Evolutionary conservation across 2,888 invertebrate species (phyloP).

Genomic region (Eristalis intricaria): DNA sequence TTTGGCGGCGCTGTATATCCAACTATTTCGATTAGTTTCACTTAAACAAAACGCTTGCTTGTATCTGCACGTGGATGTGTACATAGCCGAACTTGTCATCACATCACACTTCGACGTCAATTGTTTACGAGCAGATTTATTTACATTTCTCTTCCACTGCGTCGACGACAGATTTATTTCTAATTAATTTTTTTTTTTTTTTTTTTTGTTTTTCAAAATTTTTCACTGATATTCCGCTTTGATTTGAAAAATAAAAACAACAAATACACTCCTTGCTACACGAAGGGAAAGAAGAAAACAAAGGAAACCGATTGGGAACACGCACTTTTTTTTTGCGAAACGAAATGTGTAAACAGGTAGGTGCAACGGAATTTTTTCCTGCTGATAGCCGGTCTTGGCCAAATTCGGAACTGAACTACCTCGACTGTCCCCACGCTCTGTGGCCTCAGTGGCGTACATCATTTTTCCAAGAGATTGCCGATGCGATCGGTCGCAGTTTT

Average conservation of each 20-base stretch:
- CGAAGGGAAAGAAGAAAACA: not conserved
- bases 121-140: conserved; percentile 17
- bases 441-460: not conserved
- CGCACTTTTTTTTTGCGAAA: not conserved
- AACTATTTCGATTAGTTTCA: conserved; percentile 16
- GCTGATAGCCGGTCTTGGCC: conserved; percentile 39
- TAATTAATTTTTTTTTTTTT: not conserved
- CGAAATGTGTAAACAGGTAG: not conserved
- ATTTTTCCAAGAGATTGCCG: conserved; percentile 38
- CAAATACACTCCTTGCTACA: not conserved
- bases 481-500: conserved; percentile 7
- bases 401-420: conserved; percentile 63
- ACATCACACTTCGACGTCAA: conserved; percentile 16
- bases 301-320: not conserved
- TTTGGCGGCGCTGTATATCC: conserved; percentile 67
- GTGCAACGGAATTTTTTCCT: not conserved
- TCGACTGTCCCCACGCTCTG: conserved; percentile 33
- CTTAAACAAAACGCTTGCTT: conserved; percentile 37
- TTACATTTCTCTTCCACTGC: not conserved
- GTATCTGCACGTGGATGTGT: conserved; percentile 34
- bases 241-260: not conserved
- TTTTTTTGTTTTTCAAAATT: no score
- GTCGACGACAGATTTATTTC: not conserved
- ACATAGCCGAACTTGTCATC: conserved; percentile 46
- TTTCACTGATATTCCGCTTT: conserved; percentile 22